Evolutionary conservation across 23 tunicate species (phyloP).

Genomic region (Botrylloides violaceus): DNA sequence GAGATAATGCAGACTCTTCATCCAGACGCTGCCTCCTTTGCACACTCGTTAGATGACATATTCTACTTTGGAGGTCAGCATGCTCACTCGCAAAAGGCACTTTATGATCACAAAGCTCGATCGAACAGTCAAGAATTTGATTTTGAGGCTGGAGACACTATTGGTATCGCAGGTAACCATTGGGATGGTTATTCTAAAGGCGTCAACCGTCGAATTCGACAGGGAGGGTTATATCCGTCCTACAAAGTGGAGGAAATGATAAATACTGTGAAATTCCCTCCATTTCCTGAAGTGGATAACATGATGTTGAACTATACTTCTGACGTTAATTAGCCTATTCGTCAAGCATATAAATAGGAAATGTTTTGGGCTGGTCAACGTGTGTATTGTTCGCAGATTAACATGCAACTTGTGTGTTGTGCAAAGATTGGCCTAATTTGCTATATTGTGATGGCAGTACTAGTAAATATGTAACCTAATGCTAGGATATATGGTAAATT

Average conservation of each 20-base stretch:
- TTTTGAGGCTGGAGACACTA: conserved; percentile 50
- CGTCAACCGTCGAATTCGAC: conserved; percentile 34
- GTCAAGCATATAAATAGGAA: too few relatives aligned
- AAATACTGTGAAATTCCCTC: conserved; percentile 40
- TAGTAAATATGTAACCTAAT: too few relatives aligned
- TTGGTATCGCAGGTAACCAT: conserved; percentile 78
- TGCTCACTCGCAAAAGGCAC: conserved; percentile 44
- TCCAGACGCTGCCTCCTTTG: conserved; percentile 51
- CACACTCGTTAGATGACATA: conserved; percentile 78
- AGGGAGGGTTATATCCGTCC: conserved; percentile 79
- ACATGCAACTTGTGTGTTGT: too few relatives aligned
- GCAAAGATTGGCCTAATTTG: too few relatives aligned
- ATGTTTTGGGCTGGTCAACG: too few relatives aligned
- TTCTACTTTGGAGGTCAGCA: conserved; percentile 81
- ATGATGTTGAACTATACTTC: too few relatives aligned
- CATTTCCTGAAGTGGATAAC: conserved; percentile 39
- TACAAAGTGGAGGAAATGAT: conserved; percentile 54
- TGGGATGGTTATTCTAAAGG: conserved; percentile 93
- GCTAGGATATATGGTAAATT: too few relatives aligned
- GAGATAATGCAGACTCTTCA: conserved; percentile 82
- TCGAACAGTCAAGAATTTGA: conserved; percentile 33
- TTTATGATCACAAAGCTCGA: conserved; percentile 26
- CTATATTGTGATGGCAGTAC: too few relatives aligned
- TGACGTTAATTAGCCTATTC: too few relatives aligned
- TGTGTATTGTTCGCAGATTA: too few relatives aligned